A percentile compares a stretch with the other conserved stretches of the same genome.
phyloP scores from a whole-genome alignment of 2,113 vertebrate species.

The Tupaia chinensis region DNA sequence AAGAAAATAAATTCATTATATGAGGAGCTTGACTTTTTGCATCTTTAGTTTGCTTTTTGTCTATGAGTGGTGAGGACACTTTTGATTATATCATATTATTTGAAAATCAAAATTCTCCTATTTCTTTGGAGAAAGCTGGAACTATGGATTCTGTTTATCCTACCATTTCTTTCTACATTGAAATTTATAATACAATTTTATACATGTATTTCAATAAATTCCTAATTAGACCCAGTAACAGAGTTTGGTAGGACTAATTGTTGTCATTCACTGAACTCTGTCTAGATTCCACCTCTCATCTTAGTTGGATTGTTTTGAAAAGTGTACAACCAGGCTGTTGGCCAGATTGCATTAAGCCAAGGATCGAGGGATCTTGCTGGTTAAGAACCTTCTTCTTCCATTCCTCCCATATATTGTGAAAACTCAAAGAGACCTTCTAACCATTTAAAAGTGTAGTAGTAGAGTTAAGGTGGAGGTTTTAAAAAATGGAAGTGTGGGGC shows the following conservation, averaged over 20 bases:
- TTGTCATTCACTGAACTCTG: neutral
- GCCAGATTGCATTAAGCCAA: neutral
- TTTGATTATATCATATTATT: neutral
- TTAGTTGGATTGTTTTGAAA: conserved; percentile 6
- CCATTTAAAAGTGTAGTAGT: neutral
- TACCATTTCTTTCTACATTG: neutral
- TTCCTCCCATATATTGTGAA: neutral
- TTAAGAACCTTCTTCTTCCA: neutral
- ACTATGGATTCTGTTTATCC: neutral
- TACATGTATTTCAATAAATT: neutral
- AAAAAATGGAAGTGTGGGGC: too few species aligned
- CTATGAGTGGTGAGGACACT: neutral
- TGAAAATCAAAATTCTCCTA: neutral
- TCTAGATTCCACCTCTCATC: neutral
- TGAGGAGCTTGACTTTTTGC: neutral
- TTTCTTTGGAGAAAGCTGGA: neutral
- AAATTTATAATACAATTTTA: neutral
- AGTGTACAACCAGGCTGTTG: neutral
- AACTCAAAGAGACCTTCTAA: neutral
- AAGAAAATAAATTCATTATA: neutral
- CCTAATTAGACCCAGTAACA: neutral
- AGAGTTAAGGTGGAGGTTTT: neutral
- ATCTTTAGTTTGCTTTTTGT: neutral
- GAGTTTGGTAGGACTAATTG: neutral
- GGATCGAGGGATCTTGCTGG: neutral